phyloP scores from a whole-genome alignment of 2,888 invertebrate genomes.

The Callosobruchus maculatus region DNA sequence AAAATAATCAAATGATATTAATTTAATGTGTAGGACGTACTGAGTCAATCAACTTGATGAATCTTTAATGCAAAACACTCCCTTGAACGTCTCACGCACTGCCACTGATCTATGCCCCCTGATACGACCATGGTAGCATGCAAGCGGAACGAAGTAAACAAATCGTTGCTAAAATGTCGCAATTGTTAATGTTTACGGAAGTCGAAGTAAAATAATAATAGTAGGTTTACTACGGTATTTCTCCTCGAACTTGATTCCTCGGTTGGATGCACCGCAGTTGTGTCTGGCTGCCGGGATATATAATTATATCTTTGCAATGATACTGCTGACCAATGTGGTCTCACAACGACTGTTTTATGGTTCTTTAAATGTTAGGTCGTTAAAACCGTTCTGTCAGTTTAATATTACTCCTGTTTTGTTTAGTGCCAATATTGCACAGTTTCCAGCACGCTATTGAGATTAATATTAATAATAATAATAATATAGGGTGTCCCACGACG shows the following conservation, averaged over 20 bases:
- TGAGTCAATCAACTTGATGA: no score
- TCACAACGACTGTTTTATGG: background rate
- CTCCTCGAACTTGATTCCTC: slow-evolving; percentile 41
- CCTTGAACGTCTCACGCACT: no score
- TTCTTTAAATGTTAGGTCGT: background rate
- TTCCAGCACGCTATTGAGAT: no score
- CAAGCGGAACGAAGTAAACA: background rate
- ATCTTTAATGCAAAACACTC: no score
- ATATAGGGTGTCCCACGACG: no score
- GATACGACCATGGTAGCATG: background rate
- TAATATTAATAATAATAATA: no score
- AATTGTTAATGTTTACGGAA: slow-evolving; percentile 30
- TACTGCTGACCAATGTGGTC: background rate
- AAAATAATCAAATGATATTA: no score
- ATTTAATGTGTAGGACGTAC: no score
- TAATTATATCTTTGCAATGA: background rate
- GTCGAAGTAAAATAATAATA: slow-evolving; percentile 11
- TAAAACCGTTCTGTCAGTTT: background rate
- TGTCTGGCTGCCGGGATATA: slow-evolving; percentile 19
- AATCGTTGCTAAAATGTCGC: background rate
- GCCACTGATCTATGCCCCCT: no score
- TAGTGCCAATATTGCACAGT: no score
- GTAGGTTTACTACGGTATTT: slow-evolving; percentile 28
- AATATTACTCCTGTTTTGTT: background rate
- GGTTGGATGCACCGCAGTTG: slow-evolving; percentile 37